Conservation (phyloP, 2,113 vertebrate genomes). For the Myxocyprinus asiaticus region DNA sequence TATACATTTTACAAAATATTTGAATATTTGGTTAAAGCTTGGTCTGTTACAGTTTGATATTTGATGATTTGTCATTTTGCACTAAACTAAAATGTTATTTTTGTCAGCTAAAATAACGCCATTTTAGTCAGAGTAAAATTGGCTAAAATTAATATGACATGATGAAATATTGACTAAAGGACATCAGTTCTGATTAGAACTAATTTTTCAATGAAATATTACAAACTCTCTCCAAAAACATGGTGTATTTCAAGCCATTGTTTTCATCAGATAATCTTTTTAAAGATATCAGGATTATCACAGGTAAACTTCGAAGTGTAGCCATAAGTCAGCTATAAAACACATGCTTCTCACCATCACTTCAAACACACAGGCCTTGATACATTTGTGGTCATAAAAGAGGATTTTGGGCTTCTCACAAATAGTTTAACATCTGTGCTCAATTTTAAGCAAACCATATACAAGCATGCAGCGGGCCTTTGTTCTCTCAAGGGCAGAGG, state of each 20-base stretch:
- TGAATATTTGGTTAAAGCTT: too few relatives aligned
- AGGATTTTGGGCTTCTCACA: conserved; percentile 55
- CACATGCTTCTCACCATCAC: conserved; percentile 45
- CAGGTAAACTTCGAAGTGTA: conserved; percentile 59
- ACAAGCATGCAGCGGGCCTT: conserved; percentile 66
- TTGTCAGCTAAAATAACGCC: too few relatives aligned
- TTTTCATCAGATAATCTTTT: conserved; percentile 39
- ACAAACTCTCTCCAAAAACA: background rate
- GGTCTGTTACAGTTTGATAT: too few relatives aligned
- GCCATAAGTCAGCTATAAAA: conserved; percentile 49
- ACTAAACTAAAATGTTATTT: too few relatives aligned
- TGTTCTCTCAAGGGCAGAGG: conserved; percentile 61
- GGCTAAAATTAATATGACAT: too few relatives aligned
- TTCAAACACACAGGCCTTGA: conserved; percentile 66
- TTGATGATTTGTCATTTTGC: too few relatives aligned
- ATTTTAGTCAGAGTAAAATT: too few relatives aligned
- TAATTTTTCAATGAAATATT: background rate
- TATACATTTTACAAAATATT: too few relatives aligned
- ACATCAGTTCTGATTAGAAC: background rate
- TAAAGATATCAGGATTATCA: conserved; percentile 40
- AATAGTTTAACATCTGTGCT: conserved; percentile 70
- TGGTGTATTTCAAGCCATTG: conserved; percentile 27
- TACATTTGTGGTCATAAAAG: conserved; percentile 70
- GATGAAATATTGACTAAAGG: too few relatives aligned
- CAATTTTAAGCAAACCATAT: conserved; percentile 65